Conservation (phyloP, 2,888 invertebrate genomes). For the Chromoteleia sp. region DNA sequence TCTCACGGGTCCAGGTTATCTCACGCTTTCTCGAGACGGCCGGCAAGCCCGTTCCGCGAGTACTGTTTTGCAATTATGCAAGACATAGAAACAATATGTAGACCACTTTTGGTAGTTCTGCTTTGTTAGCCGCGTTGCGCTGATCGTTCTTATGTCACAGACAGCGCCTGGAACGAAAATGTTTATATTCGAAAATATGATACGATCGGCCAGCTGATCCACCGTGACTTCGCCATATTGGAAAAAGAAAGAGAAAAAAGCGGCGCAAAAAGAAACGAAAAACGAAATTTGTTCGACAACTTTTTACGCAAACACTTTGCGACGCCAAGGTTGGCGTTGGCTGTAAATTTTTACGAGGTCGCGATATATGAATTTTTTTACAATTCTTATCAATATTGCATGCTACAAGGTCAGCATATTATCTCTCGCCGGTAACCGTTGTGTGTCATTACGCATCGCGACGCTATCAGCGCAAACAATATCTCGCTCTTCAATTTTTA, state of each 20-base stretch:
- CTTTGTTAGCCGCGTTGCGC: conserved; percentile 49
- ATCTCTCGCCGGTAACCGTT: conserved; percentile 72
- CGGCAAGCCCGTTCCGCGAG: conserved; percentile 64
- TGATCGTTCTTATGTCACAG: background rate
- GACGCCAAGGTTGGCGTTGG: conserved; percentile 72
- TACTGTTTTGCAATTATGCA: conserved; percentile 74
- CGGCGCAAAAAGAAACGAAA: background rate
- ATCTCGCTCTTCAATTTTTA: conserved; percentile 34
- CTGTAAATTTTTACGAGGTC: conserved; percentile 76
- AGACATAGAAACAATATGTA: conserved; percentile 75
- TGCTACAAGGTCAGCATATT: conserved; percentile 77
- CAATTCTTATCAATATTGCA: conserved; percentile 79
- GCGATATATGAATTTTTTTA: conserved; percentile 77
- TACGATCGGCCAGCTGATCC: background rate
- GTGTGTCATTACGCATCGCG: conserved; percentile 66
- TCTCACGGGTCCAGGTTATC: conserved; percentile 70
- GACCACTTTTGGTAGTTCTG: conserved; percentile 72
- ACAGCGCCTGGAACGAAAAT: background rate
- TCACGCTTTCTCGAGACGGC: conserved; percentile 81
- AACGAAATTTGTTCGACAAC: background rate
- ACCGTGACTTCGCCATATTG: conserved; percentile 1
- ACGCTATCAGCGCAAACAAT: conserved; percentile 54
- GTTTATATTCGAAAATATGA: background rate
- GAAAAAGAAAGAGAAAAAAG: background rate
- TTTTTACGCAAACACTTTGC: conserved; percentile 67